phyloP scores from a whole-genome alignment of 1,140 invertebrate species.

The Drosophila jambulina region DNA sequence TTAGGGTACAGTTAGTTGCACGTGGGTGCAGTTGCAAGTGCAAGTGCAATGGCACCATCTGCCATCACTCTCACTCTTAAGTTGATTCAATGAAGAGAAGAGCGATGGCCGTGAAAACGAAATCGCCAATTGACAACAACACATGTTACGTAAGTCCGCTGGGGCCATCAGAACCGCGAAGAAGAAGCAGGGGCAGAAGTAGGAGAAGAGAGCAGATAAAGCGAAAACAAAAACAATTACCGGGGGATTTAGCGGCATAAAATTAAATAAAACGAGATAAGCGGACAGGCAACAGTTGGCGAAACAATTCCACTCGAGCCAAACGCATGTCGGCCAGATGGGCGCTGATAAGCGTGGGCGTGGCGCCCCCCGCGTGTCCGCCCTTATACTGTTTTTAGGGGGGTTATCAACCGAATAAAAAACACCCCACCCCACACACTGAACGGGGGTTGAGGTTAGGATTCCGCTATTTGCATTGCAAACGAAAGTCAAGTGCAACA shows the following conservation, averaged over 20 bases:
- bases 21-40: background rate
- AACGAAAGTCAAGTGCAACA: slow-evolving; percentile 28
- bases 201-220: slow-evolving; percentile 14
- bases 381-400: background rate
- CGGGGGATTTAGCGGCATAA: slow-evolving; percentile 29
- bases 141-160: slow-evolving; percentile 70
- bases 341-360: slow-evolving; percentile 60
- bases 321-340: slow-evolving; percentile 41
- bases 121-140: slow-evolving; percentile 46
- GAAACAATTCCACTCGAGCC: slow-evolving; percentile 42
- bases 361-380: slow-evolving; percentile 19
- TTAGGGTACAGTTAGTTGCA: background rate
- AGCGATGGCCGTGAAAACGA: slow-evolving; percentile 20
- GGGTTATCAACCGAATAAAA: slow-evolving; percentile 29
- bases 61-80: slow-evolving; percentile 5
- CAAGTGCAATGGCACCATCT: background rate
- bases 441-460: slow-evolving; percentile 36
- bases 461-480: slow-evolving; percentile 33
- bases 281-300: slow-evolving; percentile 20
- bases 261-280: slow-evolving; percentile 54
- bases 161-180: slow-evolving; percentile 5
- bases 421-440: slow-evolving; percentile 9
- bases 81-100: background rate
- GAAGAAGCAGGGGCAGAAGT: slow-evolving; percentile 16
- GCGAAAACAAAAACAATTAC: slow-evolving; percentile 33